These are phyloP conservation scores for Campylorhamphus procurvoides DNA, from an alignment of 2,113 vertebrate genomes.

Conservation along the genomic window DNA sequence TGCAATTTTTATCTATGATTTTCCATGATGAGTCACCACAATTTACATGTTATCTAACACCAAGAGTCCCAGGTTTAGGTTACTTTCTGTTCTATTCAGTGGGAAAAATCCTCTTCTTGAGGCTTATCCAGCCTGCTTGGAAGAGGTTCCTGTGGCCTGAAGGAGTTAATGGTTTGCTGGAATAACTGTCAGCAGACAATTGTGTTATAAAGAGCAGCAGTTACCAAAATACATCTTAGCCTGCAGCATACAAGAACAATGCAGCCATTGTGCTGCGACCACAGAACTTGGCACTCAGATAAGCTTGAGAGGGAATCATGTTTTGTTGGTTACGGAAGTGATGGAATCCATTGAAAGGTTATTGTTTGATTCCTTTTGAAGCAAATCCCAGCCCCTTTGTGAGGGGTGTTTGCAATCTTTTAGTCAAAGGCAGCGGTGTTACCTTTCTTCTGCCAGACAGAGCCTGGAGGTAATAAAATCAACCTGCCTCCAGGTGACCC, in stretches of 20 bases:
- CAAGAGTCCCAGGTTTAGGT: background rate
- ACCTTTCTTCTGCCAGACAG: background rate
- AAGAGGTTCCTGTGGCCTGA: background rate
- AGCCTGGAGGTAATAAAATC: background rate
- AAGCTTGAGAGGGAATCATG: background rate
- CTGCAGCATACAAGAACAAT: background rate
- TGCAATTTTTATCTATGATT: constrained; percentile 46
- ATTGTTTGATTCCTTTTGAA: background rate
- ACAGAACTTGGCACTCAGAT: background rate
- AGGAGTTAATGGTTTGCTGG: constrained; percentile 36
- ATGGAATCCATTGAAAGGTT: constrained; percentile 34
- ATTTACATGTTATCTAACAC: constrained; percentile 68
- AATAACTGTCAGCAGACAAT: constrained; percentile 26
- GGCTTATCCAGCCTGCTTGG: background rate
- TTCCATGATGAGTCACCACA: constrained; percentile 43
- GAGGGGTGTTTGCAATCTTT: background rate
- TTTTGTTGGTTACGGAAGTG: constrained; percentile 47
- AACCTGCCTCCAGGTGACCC: background rate
- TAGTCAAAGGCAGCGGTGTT: background rate
- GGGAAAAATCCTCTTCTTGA: background rate
- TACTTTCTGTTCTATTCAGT: background rate
- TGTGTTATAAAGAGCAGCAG: constrained; percentile 19
- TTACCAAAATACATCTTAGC: constrained; percentile 37
- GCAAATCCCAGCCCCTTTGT: background rate
- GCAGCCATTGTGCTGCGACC: background rate